phyloP scores from a whole-genome alignment of 2,797 vertebrate genomes.

The Sphaeramia orbicularis region DNA sequence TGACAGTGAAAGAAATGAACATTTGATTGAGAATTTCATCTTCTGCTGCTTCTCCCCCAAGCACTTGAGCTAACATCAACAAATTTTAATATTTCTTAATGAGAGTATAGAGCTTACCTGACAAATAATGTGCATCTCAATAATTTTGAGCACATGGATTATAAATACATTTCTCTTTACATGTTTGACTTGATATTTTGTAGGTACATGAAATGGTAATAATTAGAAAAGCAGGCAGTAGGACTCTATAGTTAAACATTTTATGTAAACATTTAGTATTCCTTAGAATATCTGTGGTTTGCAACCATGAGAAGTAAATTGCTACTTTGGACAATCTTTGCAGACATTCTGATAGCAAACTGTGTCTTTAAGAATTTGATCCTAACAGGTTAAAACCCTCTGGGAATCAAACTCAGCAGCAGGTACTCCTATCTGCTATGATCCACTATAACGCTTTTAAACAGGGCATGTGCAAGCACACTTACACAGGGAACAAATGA shows the following conservation, averaged over 20 bases:
- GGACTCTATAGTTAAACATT: background rate
- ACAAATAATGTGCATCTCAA: background rate
- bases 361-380: background rate
- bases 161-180: background rate
- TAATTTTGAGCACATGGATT: background rate
- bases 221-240: background rate
- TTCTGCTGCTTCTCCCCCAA: background rate
- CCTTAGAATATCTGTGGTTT: background rate
- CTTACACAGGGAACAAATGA: conserved; percentile 13
- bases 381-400: conserved; percentile 3
- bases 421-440: background rate
- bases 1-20: background rate
- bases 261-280: too few relatives aligned
- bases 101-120: background rate
- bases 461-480: background rate
- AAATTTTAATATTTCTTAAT: background rate
- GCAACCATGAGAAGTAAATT: background rate
- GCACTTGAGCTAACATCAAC: background rate
- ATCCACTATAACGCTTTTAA: background rate
- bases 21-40: background rate
- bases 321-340: background rate
- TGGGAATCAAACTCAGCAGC: background rate
- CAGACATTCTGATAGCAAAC: conserved; percentile 2
- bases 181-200: background rate
- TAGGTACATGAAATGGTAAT: background rate